Evolutionary conservation across 2,113 vertebrate genomes (phyloP).

Genomic region (Buteo buteo): DNA sequence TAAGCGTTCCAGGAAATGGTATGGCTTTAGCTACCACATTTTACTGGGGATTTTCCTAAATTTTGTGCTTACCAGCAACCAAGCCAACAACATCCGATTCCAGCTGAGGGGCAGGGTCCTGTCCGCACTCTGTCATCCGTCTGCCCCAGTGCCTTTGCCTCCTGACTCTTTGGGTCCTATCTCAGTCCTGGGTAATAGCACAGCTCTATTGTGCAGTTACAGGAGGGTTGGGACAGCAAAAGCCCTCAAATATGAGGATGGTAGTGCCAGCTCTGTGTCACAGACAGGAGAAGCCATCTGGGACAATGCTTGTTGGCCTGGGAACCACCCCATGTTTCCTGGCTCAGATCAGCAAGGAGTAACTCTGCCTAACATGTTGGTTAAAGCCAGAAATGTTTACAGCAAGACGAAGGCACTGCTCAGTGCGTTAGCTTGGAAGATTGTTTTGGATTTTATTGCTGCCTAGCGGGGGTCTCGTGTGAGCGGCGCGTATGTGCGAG

Average conservation of each 20-base stretch:
- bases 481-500: rapidly evolving
- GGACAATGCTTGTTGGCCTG: background rate
- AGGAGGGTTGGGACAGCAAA: background rate
- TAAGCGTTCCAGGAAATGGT: background rate
- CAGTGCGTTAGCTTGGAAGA: background rate
- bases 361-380: background rate
- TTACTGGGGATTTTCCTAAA: background rate
- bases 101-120: background rate
- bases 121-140: rapidly evolving
- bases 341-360: background rate
- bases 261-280: background rate
- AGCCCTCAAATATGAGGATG: background rate
- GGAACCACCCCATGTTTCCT: background rate
- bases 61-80: background rate
- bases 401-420: background rate
- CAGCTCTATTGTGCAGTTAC: background rate
- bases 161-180: background rate
- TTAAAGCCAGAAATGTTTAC: background rate
- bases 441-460: background rate
- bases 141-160: background rate
- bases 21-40: background rate
- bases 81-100: background rate
- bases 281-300: background rate
- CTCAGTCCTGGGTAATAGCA: background rate
- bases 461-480: background rate